Conservation (phyloP, 2,888 invertebrate genomes). For the Apodemia zela region DNA sequence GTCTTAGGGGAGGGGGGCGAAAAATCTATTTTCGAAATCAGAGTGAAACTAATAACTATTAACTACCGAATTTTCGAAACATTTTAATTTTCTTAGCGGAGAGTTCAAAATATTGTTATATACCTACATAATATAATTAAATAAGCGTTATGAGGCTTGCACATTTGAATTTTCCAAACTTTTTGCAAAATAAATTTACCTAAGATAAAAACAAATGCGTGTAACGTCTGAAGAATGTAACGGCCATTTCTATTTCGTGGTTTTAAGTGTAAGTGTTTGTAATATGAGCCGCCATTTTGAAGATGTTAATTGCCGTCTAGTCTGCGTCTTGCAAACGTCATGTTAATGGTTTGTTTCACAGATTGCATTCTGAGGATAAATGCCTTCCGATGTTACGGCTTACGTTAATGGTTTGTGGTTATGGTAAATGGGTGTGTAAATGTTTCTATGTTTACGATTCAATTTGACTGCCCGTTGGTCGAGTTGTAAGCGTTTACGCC, state of each 20-base stretch:
- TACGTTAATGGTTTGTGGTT: conserved; percentile 5
- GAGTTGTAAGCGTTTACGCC: background rate
- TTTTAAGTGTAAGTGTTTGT: conserved; percentile 5
- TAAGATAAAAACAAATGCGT: no score
- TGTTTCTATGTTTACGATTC: background rate
- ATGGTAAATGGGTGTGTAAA: background rate
- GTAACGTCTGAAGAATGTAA: background rate
- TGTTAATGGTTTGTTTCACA: background rate
- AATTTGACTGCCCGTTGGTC: background rate
- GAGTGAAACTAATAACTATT: no score
- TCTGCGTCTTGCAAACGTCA: conserved; percentile 5
- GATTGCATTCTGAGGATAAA: conserved; percentile 4
- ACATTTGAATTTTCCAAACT: no score
- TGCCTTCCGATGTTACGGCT: conserved; percentile 7
- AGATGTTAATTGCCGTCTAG: conserved; percentile 2
- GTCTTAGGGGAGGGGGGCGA: no score
- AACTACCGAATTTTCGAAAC: no score
- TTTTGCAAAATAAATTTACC: no score
- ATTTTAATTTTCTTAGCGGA: no score
- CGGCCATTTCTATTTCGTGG: background rate
- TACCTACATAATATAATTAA: no score
- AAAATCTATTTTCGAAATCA: no score
- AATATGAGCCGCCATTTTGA: background rate
- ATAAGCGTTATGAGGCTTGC: no score
- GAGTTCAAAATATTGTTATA: no score